Percentiles rank a stretch among this genome's conserved stretches.
Evolutionary conservation across 2,113 vertebrate genomes (phyloP).

Genomic region (Chaetops frenatus): DNA sequence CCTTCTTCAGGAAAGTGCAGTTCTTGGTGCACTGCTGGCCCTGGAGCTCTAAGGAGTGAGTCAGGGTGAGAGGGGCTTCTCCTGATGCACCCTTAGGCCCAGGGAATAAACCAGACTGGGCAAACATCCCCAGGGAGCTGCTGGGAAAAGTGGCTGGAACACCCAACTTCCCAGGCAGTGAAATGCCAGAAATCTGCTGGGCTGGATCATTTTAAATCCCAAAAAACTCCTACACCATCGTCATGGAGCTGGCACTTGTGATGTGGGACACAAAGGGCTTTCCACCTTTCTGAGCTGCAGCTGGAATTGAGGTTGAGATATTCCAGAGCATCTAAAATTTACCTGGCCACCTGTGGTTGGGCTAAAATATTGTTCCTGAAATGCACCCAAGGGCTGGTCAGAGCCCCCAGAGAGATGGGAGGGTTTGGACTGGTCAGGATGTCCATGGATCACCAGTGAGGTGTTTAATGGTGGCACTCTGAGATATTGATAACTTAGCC

Average conservation of each 20-base stretch:
- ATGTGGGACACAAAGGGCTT: background rate
- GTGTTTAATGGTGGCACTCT: background rate
- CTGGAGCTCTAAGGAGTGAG: background rate
- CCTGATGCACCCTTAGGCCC: background rate
- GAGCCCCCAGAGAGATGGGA: background rate
- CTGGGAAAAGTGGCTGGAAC: background rate
- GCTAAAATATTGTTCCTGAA: background rate
- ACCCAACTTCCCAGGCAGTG: background rate
- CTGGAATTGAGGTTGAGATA: background rate
- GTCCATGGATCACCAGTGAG: background rate
- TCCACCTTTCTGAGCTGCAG: background rate
- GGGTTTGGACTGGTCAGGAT: background rate
- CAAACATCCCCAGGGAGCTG: background rate
- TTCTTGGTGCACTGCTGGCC: background rate
- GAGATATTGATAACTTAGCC: background rate
- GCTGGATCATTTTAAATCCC: background rate
- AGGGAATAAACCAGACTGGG: background rate
- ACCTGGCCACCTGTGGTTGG: background rate
- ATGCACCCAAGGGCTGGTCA: background rate
- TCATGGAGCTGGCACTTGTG: background rate
- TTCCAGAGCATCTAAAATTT: background rate
- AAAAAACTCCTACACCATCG: background rate
- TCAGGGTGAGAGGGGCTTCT: background rate
- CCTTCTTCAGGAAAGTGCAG: background rate
- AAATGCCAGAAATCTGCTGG: background rate